Conservation (phyloP, 2,797 vertebrate genomes). For the Pangasius djambal region DNA sequence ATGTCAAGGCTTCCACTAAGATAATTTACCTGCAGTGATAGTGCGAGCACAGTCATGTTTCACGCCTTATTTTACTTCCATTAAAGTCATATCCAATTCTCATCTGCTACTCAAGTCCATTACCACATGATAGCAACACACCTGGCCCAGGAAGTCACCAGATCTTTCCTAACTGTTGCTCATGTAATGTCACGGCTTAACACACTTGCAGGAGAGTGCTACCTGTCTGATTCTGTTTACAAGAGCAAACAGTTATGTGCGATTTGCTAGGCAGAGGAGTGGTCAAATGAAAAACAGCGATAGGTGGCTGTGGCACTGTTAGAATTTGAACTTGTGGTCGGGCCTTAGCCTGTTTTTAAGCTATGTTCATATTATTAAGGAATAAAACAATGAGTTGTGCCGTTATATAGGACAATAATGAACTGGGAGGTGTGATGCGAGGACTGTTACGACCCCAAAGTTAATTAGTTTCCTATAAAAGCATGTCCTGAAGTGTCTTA, state of each 20-base stretch:
- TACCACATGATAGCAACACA: neutral
- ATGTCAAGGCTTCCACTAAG: neutral
- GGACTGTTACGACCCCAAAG: neutral
- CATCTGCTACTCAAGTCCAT: neutral
- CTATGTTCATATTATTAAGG: neutral
- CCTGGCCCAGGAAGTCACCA: neutral
- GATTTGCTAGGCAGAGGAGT: too few species aligned
- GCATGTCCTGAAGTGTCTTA: neutral
- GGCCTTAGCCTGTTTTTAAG: neutral
- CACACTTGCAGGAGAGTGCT: neutral
- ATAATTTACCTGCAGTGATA: neutral
- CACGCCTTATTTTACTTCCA: neutral
- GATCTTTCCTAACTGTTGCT: neutral
- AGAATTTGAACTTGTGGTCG: neutral
- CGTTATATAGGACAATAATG: neutral
- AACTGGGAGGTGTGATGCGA: neutral
- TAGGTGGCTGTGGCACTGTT: neutral
- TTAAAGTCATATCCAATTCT: neutral
- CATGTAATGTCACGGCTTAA: neutral
- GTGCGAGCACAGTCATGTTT: neutral
- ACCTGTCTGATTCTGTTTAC: neutral
- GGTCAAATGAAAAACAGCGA: too few species aligned
- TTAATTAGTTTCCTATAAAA: neutral
- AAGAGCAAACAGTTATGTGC: neutral
- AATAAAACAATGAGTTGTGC: neutral